phyloP scores from a whole-genome alignment of 2,113 vertebrate genomes.

The Clarias batrachus region DNA sequence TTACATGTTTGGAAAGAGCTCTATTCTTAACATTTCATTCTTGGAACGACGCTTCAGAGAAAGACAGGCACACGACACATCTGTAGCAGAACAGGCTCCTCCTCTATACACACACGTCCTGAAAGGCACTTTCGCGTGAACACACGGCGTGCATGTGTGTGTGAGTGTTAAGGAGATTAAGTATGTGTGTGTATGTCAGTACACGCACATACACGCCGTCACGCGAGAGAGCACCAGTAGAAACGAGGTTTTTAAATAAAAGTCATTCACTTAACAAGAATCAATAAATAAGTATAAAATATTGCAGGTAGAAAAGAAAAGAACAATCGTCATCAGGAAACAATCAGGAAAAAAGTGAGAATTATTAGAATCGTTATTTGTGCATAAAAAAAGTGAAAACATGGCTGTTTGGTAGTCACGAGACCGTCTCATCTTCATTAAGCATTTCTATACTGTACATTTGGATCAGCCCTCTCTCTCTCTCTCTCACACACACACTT shows the following conservation, averaged over 20 bases:
- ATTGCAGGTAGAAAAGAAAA: conserved; percentile 48
- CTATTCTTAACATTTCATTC: conserved; percentile 50
- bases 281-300: conserved; percentile 52
- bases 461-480: background rate
- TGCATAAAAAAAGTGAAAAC: conserved; percentile 53
- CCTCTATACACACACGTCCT: conserved; percentile 44
- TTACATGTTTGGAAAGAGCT: conserved; percentile 54
- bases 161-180: conserved; percentile 5
- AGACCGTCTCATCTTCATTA: conserved; percentile 19
- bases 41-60: conserved; percentile 56
- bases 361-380: conserved; percentile 35
- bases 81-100: conserved; percentile 50
- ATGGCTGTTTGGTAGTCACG: conserved; percentile 43
- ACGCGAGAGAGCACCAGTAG: conserved; percentile 53
- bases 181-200: background rate
- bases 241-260: conserved; percentile 15
- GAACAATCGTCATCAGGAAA: conserved; percentile 4
- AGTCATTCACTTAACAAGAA: background rate
- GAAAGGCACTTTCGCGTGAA: conserved; percentile 74
- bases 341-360: conserved; percentile 36
- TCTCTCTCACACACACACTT: conserved; percentile 15
- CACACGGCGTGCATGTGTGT: conserved; percentile 40
- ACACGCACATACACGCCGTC: background rate
- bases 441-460: conserved; percentile 47
- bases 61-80: conserved; percentile 47